Percentiles rank a stretch among this genome's conserved stretches.
Evolutionary conservation across 1,140 invertebrate species (phyloP).

Genomic region (Portunus trituberculatus): DNA sequence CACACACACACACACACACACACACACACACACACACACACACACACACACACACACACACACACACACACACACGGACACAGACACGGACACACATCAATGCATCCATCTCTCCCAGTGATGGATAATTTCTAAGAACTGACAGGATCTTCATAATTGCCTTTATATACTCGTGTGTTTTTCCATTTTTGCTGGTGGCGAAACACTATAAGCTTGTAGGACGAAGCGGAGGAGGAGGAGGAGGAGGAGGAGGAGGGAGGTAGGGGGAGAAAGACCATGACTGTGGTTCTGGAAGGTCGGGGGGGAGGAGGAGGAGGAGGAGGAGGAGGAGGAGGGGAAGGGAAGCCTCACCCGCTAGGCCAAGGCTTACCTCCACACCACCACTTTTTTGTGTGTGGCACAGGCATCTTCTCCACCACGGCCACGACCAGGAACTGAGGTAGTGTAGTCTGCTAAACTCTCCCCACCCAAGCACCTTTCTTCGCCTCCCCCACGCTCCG

Average conservation of each 20-base stretch:
- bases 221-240: background rate
- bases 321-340: background rate
- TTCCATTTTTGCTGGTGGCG: too few relatives aligned
- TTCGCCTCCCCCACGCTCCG: too few relatives aligned
- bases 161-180: too few relatives aligned
- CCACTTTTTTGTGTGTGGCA: background rate
- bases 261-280: background rate
- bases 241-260: background rate
- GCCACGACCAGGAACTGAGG: slow-evolving; percentile 8
- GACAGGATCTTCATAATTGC: too few relatives aligned
- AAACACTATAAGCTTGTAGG: background rate
- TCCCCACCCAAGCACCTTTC: too few relatives aligned
- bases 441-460: background rate
- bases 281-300: background rate
- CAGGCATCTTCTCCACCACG: background rate
- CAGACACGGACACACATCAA: too few relatives aligned
- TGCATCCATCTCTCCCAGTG: too few relatives aligned
- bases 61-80: too few relatives aligned
- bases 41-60: too few relatives aligned
- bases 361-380: background rate
- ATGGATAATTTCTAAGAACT: too few relatives aligned
- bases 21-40: too few relatives aligned
- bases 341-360: slow-evolving; percentile 2
- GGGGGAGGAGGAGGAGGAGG: background rate
- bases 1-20: too few relatives aligned